phyloP scores from a whole-genome alignment of 1,140 invertebrate species.

The Aleiodes sp. region DNA sequence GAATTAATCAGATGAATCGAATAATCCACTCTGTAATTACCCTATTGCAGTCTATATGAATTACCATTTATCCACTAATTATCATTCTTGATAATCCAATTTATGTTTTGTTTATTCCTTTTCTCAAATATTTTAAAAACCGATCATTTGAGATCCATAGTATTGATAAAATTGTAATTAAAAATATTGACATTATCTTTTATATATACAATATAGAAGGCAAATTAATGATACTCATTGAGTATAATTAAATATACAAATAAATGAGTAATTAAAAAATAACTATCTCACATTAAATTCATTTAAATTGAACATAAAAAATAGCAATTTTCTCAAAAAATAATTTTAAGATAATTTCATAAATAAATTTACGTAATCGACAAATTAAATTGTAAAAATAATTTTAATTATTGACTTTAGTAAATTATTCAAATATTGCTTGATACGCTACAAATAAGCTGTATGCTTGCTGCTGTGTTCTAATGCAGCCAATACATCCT shows the following conservation, averaged over 20 bases:
- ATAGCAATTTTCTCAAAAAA: neutral
- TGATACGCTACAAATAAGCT: slow-evolving; percentile 56
- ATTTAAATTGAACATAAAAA: neutral
- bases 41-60: slow-evolving; percentile 22
- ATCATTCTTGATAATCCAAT: neutral
- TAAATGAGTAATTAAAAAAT: neutral
- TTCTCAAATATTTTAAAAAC: neutral
- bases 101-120: neutral
- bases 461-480: slow-evolving; percentile 84
- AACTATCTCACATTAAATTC: neutral
- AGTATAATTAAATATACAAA: neutral
- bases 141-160: neutral
- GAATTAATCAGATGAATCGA: slow-evolving; percentile 12
- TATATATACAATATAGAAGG: slow-evolving; percentile 13
- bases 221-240: neutral
- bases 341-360: neutral
- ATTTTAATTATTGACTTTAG: neutral
- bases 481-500: slow-evolving; percentile 86
- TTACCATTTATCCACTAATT: neutral
- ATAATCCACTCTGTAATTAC: neutral
- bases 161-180: neutral
- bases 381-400: neutral
- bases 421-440: neutral
- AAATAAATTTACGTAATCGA: neutral
- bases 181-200: neutral